Conservation (phyloP, 2,888 invertebrate species). For the Prenolepis imparis region DNA sequence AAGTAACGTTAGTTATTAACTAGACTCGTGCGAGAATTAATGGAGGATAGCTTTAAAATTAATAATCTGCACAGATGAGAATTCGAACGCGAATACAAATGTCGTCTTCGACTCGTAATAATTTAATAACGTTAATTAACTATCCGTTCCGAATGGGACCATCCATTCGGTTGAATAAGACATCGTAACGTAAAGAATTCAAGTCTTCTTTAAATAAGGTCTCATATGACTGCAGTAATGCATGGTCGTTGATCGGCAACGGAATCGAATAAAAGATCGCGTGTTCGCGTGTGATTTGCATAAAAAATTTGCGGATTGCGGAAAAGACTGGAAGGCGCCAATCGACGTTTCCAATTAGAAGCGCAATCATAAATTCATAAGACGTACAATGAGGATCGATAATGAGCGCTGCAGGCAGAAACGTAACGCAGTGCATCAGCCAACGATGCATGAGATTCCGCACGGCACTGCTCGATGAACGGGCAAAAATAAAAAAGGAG, state of each 20-base stretch:
- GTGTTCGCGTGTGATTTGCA: neutral
- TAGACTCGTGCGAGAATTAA: conserved; percentile 47
- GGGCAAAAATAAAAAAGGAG: conserved; percentile 29
- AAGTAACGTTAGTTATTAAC: conserved; percentile 64
- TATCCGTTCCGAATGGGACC: too few relatives aligned
- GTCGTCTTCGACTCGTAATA: conserved; percentile 48
- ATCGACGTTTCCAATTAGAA: conserved; percentile 29
- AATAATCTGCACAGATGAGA: conserved; percentile 41
- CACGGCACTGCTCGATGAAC: conserved; percentile 39
- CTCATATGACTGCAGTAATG: neutral
- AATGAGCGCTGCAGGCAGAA: conserved; percentile 31
- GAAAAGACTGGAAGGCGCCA: conserved; percentile 4
- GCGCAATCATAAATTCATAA: conserved; percentile 22
- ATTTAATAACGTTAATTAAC: conserved; percentile 51
- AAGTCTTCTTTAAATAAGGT: neutral
- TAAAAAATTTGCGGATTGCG: conserved; percentile 24
- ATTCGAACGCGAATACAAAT: conserved; percentile 36
- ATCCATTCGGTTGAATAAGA: neutral
- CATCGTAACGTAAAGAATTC: neutral
- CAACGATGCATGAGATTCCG: conserved; percentile 44
- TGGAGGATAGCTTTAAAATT: conserved; percentile 49
- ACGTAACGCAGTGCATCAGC: conserved; percentile 4
- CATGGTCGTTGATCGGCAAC: neutral
- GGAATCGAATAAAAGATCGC: conserved; percentile 1
- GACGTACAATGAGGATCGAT: conserved; percentile 43